Evolutionary conservation across 2,888 invertebrate genomes (phyloP), one percentile per base, ranked within the genome.

Genomic region (Eupithecia dodoneata): DNA sequence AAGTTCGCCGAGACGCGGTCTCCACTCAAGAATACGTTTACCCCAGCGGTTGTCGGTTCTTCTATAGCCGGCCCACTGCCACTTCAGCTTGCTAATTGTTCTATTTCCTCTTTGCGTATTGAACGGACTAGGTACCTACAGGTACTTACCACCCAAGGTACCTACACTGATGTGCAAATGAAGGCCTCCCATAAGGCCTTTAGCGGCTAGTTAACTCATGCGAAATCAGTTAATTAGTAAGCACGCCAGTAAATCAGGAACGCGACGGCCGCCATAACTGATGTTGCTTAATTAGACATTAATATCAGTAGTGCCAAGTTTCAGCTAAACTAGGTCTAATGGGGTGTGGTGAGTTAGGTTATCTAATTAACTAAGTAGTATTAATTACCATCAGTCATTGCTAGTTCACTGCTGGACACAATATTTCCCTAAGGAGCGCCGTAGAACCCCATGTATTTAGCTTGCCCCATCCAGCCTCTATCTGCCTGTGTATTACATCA

Each of bases 281-380:
- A 78, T 78, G 78, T 59, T 52, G 52, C 42, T 18, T 78, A 78
- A 78, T 78, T 76, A 74, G 12, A 67, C 71, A 74, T 78, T 76
- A 78, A 74, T 76, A 59, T 74, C 10, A 49, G 69, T 63, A 59
- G 47, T 63, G 78, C 78, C 78, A 78, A 78, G 67, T 75, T 70
- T 69, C n/a, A 45, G 45, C 59, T 30, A 59, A 77, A 41, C 77
- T 70, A 75, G n/a, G 67, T 69, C 44, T 69, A 69, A 69, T 69
- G 67, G 66, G 67, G 9, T 67, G 15, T 44, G 10, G 2, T 65
- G 9, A 41, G 13, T 15, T 45, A 66, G 10, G 12, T 66, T 42
- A 44, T n/a, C 45, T 44, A 44, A 69, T 44, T 9, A n/a, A 30
- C 30, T 63, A 63, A 63, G 63, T 30, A 10, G 9, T 12, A 9